A percentile compares a stretch with the other conserved stretches of the same genome.
Evolutionary conservation across 2,888 invertebrate species (phyloP).

Genomic region (Pollenia amentaria): DNA sequence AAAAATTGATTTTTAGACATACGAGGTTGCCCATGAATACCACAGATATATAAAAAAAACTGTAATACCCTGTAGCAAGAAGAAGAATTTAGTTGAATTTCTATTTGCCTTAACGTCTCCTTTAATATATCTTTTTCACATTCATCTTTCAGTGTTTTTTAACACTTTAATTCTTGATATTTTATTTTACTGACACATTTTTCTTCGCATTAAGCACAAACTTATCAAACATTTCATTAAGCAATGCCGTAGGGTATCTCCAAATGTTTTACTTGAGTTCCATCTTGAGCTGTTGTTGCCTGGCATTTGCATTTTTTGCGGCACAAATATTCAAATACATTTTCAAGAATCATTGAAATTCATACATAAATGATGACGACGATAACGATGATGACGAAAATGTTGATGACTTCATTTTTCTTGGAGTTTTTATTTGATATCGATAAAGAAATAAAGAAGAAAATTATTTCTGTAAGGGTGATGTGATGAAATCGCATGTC

Average conservation of each 20-base stretch:
- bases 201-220: not conserved
- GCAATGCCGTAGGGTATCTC: slow-evolving; percentile 20
- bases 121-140: too few species aligned
- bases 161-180: not conserved
- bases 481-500: slow-evolving; percentile 11
- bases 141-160: too few species aligned
- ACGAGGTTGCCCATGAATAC: too few species aligned
- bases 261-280: not conserved
- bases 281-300: not conserved
- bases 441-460: slow-evolving; percentile 23
- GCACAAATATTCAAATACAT: slow-evolving; percentile 54
- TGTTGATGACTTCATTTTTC: not conserved
- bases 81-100: too few species aligned
- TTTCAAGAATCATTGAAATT: slow-evolving; percentile 54
- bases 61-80: too few species aligned
- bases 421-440: not conserved
- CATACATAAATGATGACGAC: slow-evolving; percentile 52
- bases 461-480: slow-evolving; percentile 1
- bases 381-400: not conserved
- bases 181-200: not conserved
- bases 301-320: slow-evolving; percentile 5
- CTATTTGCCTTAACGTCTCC: too few species aligned
- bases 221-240: not conserved
- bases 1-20: too few species aligned
- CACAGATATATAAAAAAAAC: too few species aligned